These are phyloP conservation scores for Mobula hypostoma DNA, from an alignment of 2,113 vertebrate genomes.

Conservation along the genomic window DNA sequence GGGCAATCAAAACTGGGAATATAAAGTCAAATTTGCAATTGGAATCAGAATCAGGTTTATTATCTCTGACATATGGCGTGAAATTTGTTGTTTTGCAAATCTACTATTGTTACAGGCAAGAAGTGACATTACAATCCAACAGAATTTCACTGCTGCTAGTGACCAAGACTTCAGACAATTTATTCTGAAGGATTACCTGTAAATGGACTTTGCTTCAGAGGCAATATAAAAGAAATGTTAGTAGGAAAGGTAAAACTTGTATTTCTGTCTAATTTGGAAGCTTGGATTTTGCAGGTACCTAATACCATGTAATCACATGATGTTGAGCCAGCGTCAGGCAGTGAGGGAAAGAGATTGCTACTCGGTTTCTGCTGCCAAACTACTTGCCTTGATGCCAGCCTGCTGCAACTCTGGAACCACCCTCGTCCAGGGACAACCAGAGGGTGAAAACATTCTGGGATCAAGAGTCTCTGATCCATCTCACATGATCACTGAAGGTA, in stretches of 20 bases:
- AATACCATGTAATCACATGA: conserved; percentile 94
- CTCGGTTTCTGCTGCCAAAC: conserved; percentile 80
- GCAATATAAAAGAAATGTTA: not conserved
- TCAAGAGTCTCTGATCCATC: conserved; percentile 60
- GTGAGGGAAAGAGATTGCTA: conserved; percentile 88
- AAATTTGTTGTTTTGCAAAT: not conserved
- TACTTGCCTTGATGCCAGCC: conserved; percentile 78
- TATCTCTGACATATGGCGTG: too few relatives aligned
- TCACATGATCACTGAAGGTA: conserved; percentile 26
- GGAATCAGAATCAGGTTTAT: not conserved
- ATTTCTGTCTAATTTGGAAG: conserved; percentile 33
- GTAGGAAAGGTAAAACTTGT: not conserved
- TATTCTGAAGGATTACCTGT: not conserved
- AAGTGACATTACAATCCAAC: not conserved
- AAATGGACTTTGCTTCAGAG: not conserved
- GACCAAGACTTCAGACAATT: not conserved
- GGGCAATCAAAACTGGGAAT: not conserved
- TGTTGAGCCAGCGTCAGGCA: conserved; percentile 83
- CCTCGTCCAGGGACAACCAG: conserved; percentile 64
- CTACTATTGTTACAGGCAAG: not conserved
- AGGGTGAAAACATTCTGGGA: conserved; percentile 77
- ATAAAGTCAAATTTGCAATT: not conserved
- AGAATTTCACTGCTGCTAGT: not conserved
- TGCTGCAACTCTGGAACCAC: conserved; percentile 80
- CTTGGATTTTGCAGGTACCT: conserved; percentile 70